Conservation (phyloP, 2,797 vertebrate species). For the Hirundo rustica region DNA sequence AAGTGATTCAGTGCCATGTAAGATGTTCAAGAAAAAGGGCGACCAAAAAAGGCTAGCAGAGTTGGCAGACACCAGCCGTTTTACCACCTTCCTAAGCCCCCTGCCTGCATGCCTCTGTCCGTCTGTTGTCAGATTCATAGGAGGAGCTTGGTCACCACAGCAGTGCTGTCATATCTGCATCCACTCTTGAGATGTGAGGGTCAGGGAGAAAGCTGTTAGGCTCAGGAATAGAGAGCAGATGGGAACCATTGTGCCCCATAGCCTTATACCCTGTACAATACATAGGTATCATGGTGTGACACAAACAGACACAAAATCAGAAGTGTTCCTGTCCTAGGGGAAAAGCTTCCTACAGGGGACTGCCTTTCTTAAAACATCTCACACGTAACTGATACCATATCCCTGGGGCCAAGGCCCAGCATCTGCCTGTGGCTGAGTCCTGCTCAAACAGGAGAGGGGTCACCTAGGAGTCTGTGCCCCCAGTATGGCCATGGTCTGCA, state of each 20-base stretch:
- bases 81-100: neutral
- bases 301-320: neutral
- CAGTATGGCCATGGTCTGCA: neutral
- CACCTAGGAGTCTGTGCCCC: neutral
- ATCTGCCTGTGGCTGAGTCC: neutral
- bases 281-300: neutral
- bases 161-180: neutral
- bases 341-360: neutral
- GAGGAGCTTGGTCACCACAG: neutral
- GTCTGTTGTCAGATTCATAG: neutral
- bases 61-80: neutral
- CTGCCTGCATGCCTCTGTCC: neutral
- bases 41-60: neutral
- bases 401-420: neutral
- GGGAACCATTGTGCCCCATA: neutral
- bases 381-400: accelerated
- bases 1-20: neutral
- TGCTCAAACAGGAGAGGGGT: neutral
- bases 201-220: neutral
- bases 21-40: neutral
- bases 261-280: neutral
- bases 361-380: neutral
- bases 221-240: neutral
- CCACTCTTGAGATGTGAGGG: neutral
- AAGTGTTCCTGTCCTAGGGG: neutral